A percentile compares a stretch with the other conserved stretches of the same genome.
phyloP scores from a whole-genome alignment of 2,797 vertebrate species.

The Danionella dracula region DNA sequence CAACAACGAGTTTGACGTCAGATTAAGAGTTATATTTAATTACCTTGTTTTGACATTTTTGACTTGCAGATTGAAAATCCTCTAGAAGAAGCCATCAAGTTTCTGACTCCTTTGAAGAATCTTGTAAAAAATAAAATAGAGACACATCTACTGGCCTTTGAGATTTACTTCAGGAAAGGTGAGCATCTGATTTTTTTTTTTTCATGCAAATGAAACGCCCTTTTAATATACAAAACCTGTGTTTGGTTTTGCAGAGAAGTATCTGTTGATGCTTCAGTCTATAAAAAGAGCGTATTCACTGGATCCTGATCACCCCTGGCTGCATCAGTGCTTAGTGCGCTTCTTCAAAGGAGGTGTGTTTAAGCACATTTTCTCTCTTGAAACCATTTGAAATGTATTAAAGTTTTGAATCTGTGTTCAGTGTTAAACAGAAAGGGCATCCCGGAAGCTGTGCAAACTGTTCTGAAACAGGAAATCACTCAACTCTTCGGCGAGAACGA shows the following conservation, averaged over 20 bases:
- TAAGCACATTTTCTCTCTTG: neutral
- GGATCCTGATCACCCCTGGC: constrained; percentile 93
- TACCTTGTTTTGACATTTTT: neutral
- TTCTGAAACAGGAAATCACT: constrained; percentile 96
- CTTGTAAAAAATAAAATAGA: constrained; percentile 97
- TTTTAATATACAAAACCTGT: neutral
- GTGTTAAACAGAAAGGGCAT: constrained; percentile 92
- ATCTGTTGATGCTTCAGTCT: constrained; percentile 96
- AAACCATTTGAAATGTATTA: no score
- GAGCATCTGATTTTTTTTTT: neutral
- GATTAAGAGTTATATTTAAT: no score
- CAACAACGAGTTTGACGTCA: no score
- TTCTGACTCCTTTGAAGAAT: constrained; percentile 95
- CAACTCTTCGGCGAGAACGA: constrained; percentile 94
- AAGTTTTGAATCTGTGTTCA: constrained; percentile 44
- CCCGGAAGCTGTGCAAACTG: constrained; percentile 84
- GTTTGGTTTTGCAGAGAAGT: constrained; percentile 75
- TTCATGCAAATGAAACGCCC: neutral
- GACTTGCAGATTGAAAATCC: constrained; percentile 85
- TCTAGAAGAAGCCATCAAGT: constrained; percentile 98
- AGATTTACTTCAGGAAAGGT: constrained; percentile 99
- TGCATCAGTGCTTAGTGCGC: constrained; percentile 96
- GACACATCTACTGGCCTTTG: constrained; percentile 97
- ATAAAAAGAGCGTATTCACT: constrained; percentile 91
- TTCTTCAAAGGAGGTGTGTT: constrained; percentile 88